Evolutionary conservation across 1,140 invertebrate genomes (phyloP).

Genomic region (Pomacea maculata): DNA sequence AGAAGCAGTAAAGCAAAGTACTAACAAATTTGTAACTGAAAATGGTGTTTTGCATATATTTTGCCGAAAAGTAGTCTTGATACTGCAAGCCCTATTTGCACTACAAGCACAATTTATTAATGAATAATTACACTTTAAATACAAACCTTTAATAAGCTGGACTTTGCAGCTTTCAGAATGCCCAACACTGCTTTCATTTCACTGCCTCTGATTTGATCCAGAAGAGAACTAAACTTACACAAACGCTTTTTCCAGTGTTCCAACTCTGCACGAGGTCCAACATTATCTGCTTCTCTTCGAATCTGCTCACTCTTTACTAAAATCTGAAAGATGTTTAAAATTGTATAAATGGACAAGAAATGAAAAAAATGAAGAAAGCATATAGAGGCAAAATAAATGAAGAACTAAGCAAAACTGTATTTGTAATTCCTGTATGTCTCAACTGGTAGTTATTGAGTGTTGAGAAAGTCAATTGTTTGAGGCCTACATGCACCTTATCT

Average conservation of each 20-base stretch:
- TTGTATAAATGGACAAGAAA: not conserved
- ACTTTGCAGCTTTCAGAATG: conserved; percentile 79
- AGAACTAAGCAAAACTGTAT: not conserved
- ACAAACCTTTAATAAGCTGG: conserved; percentile 77
- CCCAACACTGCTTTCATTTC: conserved; percentile 77
- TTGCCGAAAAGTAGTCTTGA: too few species aligned
- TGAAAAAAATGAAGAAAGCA: not conserved
- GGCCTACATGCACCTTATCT: too few species aligned
- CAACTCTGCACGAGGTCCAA: conserved; percentile 91
- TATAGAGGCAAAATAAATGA: not conserved
- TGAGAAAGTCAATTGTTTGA: too few species aligned
- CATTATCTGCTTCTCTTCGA: conserved; percentile 88
- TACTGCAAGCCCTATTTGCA: too few species aligned
- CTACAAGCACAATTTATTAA: not conserved
- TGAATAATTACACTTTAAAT: too few species aligned
- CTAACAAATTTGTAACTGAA: too few species aligned
- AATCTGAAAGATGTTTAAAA: conserved; percentile 45
- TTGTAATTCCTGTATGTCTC: too few species aligned
- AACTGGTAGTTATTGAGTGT: too few species aligned
- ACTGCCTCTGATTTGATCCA: conserved; percentile 82
- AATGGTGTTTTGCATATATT: too few species aligned
- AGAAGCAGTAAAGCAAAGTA: too few species aligned
- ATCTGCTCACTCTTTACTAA: conserved; percentile 74
- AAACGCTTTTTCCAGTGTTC: conserved; percentile 96
- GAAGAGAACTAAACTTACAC: conserved; percentile 89